Base-by-base conservation (phyloP, 2,888 invertebrate species). In the Melanargia galathea region DNA sequence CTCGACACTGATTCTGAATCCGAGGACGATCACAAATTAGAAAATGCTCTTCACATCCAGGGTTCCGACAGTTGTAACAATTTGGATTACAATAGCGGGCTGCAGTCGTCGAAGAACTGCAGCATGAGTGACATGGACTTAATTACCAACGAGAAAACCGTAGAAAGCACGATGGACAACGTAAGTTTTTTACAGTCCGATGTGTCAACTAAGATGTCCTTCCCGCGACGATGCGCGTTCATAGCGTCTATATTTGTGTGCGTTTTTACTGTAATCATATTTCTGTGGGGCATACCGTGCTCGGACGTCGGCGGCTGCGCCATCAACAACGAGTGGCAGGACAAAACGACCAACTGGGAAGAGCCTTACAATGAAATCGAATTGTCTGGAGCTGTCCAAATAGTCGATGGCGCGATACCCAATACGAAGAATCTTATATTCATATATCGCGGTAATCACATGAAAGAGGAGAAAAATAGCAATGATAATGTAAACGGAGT, bases 1-100 rank as follows among this genome's bases (percentile, higher is more conserved):
- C 83, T 96, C 75, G 95, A 95, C 68, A 94, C 95, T 62, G 96
- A 96, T 83, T 95, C 95, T 0, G 95, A 96, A 74, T 95, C 95
- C 0, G 96, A 96, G 75, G 95, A 95, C 75, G 96, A 96, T 35
- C 80, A 83, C 16, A 85, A 84, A 72, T 67, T 86, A 49, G 83
- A 88, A 69, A 82, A 89, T 84, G 84, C 77, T 48, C 73, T 73
- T 65, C 80, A 81, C 59, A 80, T 83, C 63, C 83, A 84, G 74
- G 75, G 78, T 49, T 76, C 83, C 11, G 87, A 87, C 43, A 87
- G 86, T 69, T 87, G 85, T 73, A 87, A 87, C 70, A 87, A 89
- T 70, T 71, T 91, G 77, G 90, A 90, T 67, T 87, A 84, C 70
- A 90, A 90, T 67, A 90, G 86, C 70, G 90, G 90, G 83, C 48